These are phyloP conservation scores for Dicyrtomina minuta DNA, from an alignment of 2,888 invertebrate species.

Conservation along the genomic window DNA sequence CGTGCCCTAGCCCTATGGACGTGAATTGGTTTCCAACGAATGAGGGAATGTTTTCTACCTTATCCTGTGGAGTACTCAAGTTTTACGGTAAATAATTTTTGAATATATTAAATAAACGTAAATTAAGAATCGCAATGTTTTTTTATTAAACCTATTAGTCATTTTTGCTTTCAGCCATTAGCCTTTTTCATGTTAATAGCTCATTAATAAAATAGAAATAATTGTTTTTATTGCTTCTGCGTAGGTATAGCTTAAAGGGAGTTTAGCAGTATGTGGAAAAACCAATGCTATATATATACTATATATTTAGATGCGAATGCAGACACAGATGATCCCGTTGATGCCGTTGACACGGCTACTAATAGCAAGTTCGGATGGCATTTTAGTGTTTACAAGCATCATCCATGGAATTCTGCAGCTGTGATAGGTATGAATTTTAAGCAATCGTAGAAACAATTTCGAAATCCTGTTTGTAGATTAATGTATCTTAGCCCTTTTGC, in stretches of 20 bases:
- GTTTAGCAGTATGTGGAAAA: too few species aligned
- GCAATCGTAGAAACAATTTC: background rate
- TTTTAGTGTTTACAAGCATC: constrained; percentile 25
- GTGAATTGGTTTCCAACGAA: constrained; percentile 33
- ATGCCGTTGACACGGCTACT: constrained; percentile 16
- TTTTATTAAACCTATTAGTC: too few species aligned
- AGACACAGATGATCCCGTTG: constrained; percentile 28
- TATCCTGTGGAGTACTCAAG: constrained; percentile 14
- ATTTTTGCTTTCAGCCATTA: too few species aligned
- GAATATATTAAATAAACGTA: background rate
- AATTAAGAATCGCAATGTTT: background rate
- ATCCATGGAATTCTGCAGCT: constrained; percentile 27
- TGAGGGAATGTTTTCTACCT: constrained; percentile 25
- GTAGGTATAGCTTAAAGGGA: too few species aligned
- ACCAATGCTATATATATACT: too few species aligned
- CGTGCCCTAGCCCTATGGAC: constrained; percentile 23
- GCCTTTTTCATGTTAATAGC: too few species aligned
- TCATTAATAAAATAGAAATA: too few species aligned
- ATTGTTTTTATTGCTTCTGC: too few species aligned
- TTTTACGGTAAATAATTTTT: constrained; percentile 15
- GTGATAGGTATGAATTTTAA: constrained; percentile 18
- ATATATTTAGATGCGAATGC: constrained; percentile 27
- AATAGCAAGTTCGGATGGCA: constrained; percentile 25
- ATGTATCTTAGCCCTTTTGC: too few species aligned
- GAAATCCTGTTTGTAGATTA: too few species aligned